Percentiles rank a stretch among this genome's conserved stretches.
phyloP scores from a whole-genome alignment of 30 jellyfish, hydroid and myxozoan genomes.

The Aurelia coerulea region DNA sequence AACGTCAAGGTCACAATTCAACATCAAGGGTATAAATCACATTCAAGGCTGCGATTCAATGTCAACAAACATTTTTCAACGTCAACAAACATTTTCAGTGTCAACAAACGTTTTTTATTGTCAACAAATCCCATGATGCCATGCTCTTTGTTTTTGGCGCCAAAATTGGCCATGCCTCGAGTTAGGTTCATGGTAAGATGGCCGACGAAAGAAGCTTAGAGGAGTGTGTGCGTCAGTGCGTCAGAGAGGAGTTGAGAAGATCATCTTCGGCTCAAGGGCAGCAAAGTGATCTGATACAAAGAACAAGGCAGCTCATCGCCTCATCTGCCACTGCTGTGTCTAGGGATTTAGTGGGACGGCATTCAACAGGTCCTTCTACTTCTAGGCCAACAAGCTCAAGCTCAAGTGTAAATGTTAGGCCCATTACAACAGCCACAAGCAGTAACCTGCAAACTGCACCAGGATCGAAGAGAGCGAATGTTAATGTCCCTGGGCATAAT shows the following conservation, averaged over 20 bases:
- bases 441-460: no score
- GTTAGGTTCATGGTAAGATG: background rate
- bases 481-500: conserved; percentile 25
- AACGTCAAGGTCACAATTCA: no score
- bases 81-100: conserved; percentile 1
- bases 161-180: conserved; percentile 10
- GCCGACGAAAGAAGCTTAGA: conserved; percentile 20
- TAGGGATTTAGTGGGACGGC: conserved; percentile 4
- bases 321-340: conserved; percentile 30
- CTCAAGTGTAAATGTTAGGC: background rate
- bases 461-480: conserved; percentile 28
- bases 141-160: conserved; percentile 45
- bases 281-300: conserved; percentile 23
- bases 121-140: conserved; percentile 65
- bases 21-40: no score
- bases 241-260: conserved; percentile 33
- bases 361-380: background rate
- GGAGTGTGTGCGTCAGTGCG: conserved; percentile 40
- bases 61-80: background rate
- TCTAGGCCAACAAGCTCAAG: conserved; percentile 38
- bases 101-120: conserved; percentile 31
- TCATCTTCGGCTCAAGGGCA: conserved; percentile 30
- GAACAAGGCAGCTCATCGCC: conserved; percentile 44
- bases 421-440: background rate
- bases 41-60: no score